Evolutionary conservation across 1,140 invertebrate species (phyloP), one percentile per base, ranked within the genome.

Genomic region (Drosophila dunni): DNA sequence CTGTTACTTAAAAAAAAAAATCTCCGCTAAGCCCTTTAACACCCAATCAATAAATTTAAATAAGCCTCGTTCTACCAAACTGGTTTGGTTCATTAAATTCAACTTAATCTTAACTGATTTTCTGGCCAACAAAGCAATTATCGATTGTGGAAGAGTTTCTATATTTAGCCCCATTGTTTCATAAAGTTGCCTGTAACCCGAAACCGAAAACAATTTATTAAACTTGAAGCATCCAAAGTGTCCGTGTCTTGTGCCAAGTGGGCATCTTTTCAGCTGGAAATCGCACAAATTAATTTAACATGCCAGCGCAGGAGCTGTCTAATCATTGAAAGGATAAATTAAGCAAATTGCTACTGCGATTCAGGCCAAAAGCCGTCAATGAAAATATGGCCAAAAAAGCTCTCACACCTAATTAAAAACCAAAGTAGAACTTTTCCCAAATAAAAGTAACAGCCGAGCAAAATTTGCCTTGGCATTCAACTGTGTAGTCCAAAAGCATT

Each of bases 371-470:
- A 33, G 51, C 38, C 42, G 57, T 38, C 20, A 53, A 54, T 17
- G 46, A 68, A 77, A 81, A 36, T 57, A 50, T 50, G 15, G 3
- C 15, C 44, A 50, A 36, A 46, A 77, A 84, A 69, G 77, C 81
- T 80, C 64, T 83, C 38, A 80, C 67, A 68, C 64, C 64, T 83
- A 84, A 83, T 83, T 84, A 83, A 84, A 83, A 83, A 75, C 34
- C 36, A 29, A 29, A 29, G 33, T 44, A 38, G 7, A 24, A 53
- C 9, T 29, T 11, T 34, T 7, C 33, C 9, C 38, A 11, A 40
- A 65, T 48, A 17, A 48, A 40, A 45, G 20, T 53, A 57, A 11
- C 61, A 64, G 17, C 15, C 20, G 24, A 46, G 15, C 24, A 2
- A 7, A 24, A n/a, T 53, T 68, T 45, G 20, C 36, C 50, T 51